Evolutionary conservation across 2,888 invertebrate species (phyloP).

Genomic region (Chelonus formosanus): DNA sequence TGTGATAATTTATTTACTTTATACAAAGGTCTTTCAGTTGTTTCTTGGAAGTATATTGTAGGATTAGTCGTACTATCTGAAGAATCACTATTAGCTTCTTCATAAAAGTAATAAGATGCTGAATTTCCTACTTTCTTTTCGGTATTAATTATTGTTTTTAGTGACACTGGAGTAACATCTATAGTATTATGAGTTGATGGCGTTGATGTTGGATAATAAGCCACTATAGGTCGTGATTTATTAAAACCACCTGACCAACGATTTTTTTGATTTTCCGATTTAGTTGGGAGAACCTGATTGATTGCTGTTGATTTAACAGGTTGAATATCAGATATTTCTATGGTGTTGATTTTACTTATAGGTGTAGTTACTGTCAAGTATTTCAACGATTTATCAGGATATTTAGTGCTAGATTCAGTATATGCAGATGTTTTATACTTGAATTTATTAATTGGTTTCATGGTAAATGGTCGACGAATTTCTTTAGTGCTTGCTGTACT

Average conservation of each 20-base stretch:
- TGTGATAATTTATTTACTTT: constrained; percentile 22
- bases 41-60: constrained; percentile 49
- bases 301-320: constrained; percentile 44
- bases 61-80: constrained; percentile 47
- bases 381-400: constrained; percentile 33
- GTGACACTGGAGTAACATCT: constrained; percentile 53
- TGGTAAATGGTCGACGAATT: constrained; percentile 32
- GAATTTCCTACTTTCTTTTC: constrained; percentile 47
- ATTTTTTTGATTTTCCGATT: constrained; percentile 51
- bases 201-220: constrained; percentile 69
- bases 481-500: constrained; percentile 17
- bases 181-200: constrained; percentile 50
- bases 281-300: constrained; percentile 57
- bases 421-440: constrained; percentile 53
- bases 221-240: constrained; percentile 72
- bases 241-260: constrained; percentile 65
- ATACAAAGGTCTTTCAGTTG: constrained; percentile 48
- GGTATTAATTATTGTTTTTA: constrained; percentile 49
- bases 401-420: constrained; percentile 44
- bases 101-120: constrained; percentile 76
- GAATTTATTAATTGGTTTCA: constrained; percentile 35
- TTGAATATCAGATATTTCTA: constrained; percentile 46
- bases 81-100: constrained; percentile 66
- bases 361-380: constrained; percentile 47
- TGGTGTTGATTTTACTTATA: constrained; percentile 31